phyloP scores from a whole-genome alignment of 2,113 vertebrate genomes.

The Natator depressus region DNA sequence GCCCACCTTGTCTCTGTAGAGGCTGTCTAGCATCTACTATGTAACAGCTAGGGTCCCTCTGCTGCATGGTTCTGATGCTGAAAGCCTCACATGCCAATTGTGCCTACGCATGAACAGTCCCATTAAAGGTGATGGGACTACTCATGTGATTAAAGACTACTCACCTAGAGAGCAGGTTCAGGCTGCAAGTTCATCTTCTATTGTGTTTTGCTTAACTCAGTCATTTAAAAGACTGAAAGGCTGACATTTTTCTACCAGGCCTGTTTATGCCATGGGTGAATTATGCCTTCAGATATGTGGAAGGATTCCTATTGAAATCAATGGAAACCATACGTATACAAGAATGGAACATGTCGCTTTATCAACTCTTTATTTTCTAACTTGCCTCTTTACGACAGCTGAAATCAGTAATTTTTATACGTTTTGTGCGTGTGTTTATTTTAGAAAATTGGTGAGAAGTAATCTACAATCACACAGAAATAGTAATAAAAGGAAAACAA shows the following conservation, averaged over 20 bases:
- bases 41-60: neutral
- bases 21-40: neutral
- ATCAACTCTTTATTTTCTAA: slow-evolving; percentile 4
- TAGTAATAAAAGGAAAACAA: slow-evolving; percentile 22
- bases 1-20: neutral
- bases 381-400: neutral
- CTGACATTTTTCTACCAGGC: neutral
- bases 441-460: neutral
- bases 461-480: neutral
- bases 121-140: fast-evolving
- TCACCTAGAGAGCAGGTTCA: neutral
- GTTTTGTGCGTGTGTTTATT: neutral
- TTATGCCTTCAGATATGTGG: slow-evolving; percentile 10
- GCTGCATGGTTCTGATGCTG: neutral
- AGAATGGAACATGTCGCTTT: neutral
- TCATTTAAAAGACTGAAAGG: neutral
- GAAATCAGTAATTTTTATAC: neutral
- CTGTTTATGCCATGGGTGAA: neutral
- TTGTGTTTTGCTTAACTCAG: neutral
- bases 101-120: neutral
- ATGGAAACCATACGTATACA: neutral
- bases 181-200: neutral
- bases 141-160: neutral
- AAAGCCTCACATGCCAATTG: neutral
- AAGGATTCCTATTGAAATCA: neutral